Conservation (phyloP, 2,888 invertebrate species). For the Agrenia bidenticulata region DNA sequence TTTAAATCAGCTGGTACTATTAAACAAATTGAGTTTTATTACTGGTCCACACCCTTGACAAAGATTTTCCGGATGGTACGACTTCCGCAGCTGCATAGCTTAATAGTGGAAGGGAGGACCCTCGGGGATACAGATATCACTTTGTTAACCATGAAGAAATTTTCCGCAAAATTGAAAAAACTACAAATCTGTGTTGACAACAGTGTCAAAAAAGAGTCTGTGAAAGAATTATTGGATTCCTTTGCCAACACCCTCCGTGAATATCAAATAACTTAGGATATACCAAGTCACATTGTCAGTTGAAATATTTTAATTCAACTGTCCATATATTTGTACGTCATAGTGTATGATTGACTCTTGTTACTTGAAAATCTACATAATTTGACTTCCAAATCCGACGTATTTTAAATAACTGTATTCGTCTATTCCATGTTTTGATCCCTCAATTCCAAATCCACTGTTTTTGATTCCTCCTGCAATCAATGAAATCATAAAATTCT, state of each 20-base stretch:
- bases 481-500: no score
- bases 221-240: not conserved
- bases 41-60: not conserved
- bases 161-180: not conserved
- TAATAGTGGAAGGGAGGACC: not conserved
- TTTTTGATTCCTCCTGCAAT: constrained; percentile 75
- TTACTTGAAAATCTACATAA: not conserved
- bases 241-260: not conserved
- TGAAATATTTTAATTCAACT: no score
- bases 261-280: not conserved
- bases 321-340: no score
- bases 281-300: not conserved
- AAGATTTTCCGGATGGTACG: not conserved
- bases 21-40: not conserved
- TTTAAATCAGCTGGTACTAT: not conserved
- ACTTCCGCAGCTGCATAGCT: not conserved
- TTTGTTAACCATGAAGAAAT: not conserved
- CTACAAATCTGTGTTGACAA: not conserved
- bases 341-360: not conserved
- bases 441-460: constrained; percentile 91
- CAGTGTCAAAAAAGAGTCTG: not conserved
- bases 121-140: not conserved
- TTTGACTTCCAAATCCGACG: constrained; percentile 72
- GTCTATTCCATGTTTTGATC: constrained; percentile 84
- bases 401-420: constrained; percentile 91